Base-by-base conservation (phyloP, 1,140 invertebrate species). In the Solen grandis region DNA sequence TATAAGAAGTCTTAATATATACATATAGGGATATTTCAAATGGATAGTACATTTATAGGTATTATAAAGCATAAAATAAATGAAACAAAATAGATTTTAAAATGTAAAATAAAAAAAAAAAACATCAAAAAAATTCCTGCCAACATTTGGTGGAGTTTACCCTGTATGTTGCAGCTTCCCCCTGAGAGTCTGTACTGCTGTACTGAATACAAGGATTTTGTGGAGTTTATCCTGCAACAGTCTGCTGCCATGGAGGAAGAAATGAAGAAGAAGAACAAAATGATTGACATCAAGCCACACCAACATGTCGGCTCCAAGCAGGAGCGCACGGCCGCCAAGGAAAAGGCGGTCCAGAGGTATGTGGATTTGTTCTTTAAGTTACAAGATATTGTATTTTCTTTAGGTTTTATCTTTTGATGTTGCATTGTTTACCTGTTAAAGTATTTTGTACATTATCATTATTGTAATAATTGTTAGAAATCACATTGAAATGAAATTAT, bases 171-270 rank as follows among this genome's bases (percentile, higher is more conserved):
- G n/a, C 68, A 80, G 13, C 52, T 85, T 8, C 82, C 89, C 16
- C 90, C 90, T 38, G 86, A 91, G 19, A 80, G 86, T 41, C 70
- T 92, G 38, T 92, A 91, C 76, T 92, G 92, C 68, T 92, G 92
- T 84, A 88, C 89, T 38, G 84, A 88, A 5, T 92, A 92, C 69
- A 73, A 86, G 1, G 89, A 92, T 41, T 92, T 92, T 84, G 88
- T 92, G 2, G 82, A 91, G 41, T 89, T 86, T 80, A 86, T 89
- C 2, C 83, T 85, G 13, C 84, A 74, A 31, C 80, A 83, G 25
- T 77, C 85, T 14, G 76, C 57, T 60, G 75, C 76, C 10, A 73
- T 89, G 68, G 88, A 87, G 46, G 83, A 87, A 33, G 84, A 90
- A 36, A 68, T 82, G 19, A 84, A 73, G 59, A 82, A 81, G 16